Base-by-base conservation (phyloP, 2,797 vertebrate genomes). In the Sciurus vulgaris region DNA sequence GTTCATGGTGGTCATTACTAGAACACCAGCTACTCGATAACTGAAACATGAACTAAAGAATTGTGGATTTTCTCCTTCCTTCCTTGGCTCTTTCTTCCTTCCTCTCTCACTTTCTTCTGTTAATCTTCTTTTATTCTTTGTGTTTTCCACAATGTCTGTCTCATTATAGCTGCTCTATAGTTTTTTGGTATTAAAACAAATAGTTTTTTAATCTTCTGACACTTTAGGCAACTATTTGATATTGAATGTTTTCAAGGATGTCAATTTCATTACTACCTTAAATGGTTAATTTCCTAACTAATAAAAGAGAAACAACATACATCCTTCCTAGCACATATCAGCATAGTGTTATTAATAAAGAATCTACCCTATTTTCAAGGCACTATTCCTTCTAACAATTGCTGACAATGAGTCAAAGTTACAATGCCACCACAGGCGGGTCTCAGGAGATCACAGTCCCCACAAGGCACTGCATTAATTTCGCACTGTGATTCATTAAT, bases 401-500 rank as follows among this genome's bases (percentile, higher is more conserved):
- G 59, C 54, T 85, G 51, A 86, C 10, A 77, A 49, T 92, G 92
- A 96, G 69, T 95, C 94, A 89, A 4, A 93, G 51, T 73, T 26
- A 26, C 7, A 70, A 30, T 82, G 33, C 63, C 77, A 88, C 49
- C 41, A 69, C 24, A 69, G 65, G 65, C 3, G 0, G 51, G 54
- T 95, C 88, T 93, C 92, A 70, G 67, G 44, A 70, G 83, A 83
- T 96, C 81, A 82, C 11, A 82, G 63, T 93, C 7, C 54, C 79
- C 51, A 67, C 5, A 79, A 88, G 72, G 84, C 73, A 94, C 18
- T 88, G 9, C 91, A 95, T 96, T 96, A 90, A 97, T 91, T 88
- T 97, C 93, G 96, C 84, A 90, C 84, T 84, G 63, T 89, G 84
- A 82, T 69, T 97, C 84, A 96, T 94, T 94, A 94, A 72, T 78